A percentile compares a stretch with the other conserved stretches of the same genome.
phyloP scores from a whole-genome alignment of 2,113 vertebrate species.

The Nerophis lumbriciformis region DNA sequence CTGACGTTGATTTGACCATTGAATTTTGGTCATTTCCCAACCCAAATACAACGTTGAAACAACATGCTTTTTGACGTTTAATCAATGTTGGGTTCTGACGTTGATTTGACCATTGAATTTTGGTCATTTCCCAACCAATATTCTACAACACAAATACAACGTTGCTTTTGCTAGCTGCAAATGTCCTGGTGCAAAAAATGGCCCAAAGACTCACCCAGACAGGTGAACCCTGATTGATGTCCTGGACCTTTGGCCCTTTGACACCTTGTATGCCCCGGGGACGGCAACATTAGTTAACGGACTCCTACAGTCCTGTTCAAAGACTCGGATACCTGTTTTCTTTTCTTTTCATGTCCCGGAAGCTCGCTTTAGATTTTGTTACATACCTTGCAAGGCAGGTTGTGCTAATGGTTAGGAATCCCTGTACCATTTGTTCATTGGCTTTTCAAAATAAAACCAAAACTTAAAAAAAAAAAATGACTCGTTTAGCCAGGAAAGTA shows the following conservation, averaged over 20 bases:
- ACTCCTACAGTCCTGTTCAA: slow-evolving; percentile 14
- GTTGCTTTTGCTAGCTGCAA: background rate
- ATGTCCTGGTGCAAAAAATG: background rate
- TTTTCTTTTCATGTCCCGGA: background rate
- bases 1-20: too few species aligned
- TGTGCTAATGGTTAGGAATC: background rate
- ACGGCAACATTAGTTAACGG: slow-evolving; percentile 38
- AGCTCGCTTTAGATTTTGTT: background rate
- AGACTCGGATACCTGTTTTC: slow-evolving; percentile 7
- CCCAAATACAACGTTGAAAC: too few species aligned
- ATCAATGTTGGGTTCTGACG: too few species aligned
- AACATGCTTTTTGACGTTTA: too few species aligned
- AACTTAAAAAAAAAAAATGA: too few species aligned
- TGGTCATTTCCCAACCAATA: too few species aligned
- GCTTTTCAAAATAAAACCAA: too few species aligned
- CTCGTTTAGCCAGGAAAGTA: too few species aligned
- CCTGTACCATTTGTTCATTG: too few species aligned
- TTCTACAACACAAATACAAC: too few species aligned
- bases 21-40: too few species aligned
- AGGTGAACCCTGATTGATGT: slow-evolving; percentile 38
- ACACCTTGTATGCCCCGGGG: slow-evolving; percentile 48
- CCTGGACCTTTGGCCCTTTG: slow-evolving; percentile 46
- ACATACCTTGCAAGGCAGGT: background rate
- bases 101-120: too few species aligned
- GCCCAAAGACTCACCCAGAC: background rate